phyloP scores from a whole-genome alignment of 2,113 vertebrate species.

The Rhinolophus ferrumequinum region DNA sequence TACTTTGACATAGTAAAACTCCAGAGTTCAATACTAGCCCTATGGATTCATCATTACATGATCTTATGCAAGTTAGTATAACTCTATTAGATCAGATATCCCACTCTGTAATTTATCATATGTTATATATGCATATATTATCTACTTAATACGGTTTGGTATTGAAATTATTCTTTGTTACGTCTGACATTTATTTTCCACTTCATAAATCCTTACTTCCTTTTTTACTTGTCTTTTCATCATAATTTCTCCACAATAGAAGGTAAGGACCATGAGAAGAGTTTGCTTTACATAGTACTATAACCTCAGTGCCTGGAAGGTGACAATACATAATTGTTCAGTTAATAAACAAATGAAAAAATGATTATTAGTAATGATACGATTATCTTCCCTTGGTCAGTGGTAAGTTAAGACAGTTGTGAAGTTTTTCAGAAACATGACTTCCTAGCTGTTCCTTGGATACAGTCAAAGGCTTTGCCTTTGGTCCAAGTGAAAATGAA shows the following conservation, averaged over 20 bases:
- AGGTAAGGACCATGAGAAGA: background rate
- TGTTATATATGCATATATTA: background rate
- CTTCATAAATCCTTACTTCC: background rate
- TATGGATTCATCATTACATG: background rate
- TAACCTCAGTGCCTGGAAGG: background rate
- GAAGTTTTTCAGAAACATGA: background rate
- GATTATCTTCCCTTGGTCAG: background rate
- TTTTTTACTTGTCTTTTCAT: background rate
- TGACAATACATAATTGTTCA: background rate
- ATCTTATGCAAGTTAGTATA: background rate
- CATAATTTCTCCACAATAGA: background rate
- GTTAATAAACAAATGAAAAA: background rate
- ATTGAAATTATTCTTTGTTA: background rate
- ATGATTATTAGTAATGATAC: background rate
- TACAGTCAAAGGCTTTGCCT: background rate
- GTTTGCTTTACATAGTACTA: background rate
- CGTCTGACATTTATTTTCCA: background rate
- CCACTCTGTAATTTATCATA: background rate
- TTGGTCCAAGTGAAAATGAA: constrained; percentile 37
- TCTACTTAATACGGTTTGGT: background rate
- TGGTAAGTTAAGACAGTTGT: background rate
- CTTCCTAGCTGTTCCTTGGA: background rate
- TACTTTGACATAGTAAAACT: background rate
- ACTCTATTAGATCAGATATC: background rate
- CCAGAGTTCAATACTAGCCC: background rate